These are phyloP conservation scores for Danio kyathit DNA, from an alignment of 2,797 vertebrate species.

Conservation along the genomic window DNA sequence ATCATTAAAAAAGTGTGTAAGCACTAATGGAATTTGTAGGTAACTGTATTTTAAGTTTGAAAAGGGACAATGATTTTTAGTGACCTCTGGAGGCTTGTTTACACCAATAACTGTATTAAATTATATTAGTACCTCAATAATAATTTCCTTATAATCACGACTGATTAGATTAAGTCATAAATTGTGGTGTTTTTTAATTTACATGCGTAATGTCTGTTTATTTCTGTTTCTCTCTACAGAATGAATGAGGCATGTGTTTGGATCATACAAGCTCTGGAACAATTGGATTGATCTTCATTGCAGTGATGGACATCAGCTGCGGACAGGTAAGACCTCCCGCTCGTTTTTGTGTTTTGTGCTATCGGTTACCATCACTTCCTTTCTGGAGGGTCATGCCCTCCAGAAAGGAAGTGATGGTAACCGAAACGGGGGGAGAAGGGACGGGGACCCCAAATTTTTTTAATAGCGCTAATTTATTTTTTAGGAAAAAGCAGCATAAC, in stretches of 20 bases:
- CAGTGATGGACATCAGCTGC: not conserved
- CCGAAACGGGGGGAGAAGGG: not conserved
- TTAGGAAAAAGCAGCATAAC: too few relatives aligned
- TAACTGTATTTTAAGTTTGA: too few relatives aligned
- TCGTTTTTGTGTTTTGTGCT: too few relatives aligned
- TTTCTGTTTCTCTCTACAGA: not conserved
- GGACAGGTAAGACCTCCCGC: too few relatives aligned
- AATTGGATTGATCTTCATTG: not conserved
- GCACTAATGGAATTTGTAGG: too few relatives aligned
- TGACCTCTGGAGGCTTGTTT: too few relatives aligned
- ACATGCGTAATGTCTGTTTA: not conserved
- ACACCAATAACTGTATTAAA: too few relatives aligned
- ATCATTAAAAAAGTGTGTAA: too few relatives aligned
- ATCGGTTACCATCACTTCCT: too few relatives aligned
- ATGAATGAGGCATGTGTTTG: not conserved
- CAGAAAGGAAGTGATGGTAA: not conserved
- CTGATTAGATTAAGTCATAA: not conserved
- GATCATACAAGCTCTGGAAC: not conserved
- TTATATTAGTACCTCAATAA: too few relatives aligned
- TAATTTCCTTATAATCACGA: not conserved
- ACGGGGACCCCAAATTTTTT: not conserved
- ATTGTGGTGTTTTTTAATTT: not conserved
- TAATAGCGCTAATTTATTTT: not conserved
- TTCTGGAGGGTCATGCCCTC: too few relatives aligned
- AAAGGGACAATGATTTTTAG: too few relatives aligned